Percentiles rank a stretch among this genome's conserved stretches.
phyloP scores from a whole-genome alignment of 1,140 invertebrate genomes.

The Pachypsylla venusta region DNA sequence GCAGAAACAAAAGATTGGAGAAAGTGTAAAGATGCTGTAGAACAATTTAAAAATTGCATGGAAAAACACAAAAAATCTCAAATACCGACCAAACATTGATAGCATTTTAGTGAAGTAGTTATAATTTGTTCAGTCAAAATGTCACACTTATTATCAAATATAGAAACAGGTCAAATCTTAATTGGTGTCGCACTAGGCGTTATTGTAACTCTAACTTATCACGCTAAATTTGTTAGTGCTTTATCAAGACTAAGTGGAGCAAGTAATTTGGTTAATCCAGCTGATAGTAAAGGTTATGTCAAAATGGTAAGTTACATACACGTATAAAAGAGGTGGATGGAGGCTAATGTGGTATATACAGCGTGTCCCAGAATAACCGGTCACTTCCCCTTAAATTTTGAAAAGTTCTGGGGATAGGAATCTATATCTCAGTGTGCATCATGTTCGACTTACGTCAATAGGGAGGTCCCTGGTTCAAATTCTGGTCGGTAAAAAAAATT shows the following conservation, averaged over 20 bases:
- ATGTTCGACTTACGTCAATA: too few relatives aligned
- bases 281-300: background rate
- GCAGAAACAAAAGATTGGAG: slow-evolving; percentile 77
- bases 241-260: background rate
- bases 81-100: background rate
- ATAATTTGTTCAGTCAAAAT: background rate
- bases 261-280: background rate
- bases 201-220: background rate
- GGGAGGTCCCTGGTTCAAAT: too few relatives aligned
- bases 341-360: too few relatives aligned
- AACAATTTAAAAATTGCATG: slow-evolving; percentile 66
- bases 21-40: slow-evolving; percentile 66
- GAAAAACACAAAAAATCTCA: slow-evolving; percentile 36
- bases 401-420: too few relatives aligned
- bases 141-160: background rate
- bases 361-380: too few relatives aligned
- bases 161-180: background rate
- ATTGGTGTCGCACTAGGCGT: slow-evolving; percentile 9
- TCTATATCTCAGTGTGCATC: too few relatives aligned
- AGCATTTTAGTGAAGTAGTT: background rate
- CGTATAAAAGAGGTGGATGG: too few relatives aligned
- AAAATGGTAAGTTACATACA: background rate
- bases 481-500: too few relatives aligned
- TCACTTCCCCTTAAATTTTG: too few relatives aligned
- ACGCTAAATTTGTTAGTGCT: background rate